A percentile compares a stretch with the other conserved stretches of the same genome.
phyloP scores from a whole-genome alignment of 2,797 vertebrate genomes.

The Passerculus sandwichensis region DNA sequence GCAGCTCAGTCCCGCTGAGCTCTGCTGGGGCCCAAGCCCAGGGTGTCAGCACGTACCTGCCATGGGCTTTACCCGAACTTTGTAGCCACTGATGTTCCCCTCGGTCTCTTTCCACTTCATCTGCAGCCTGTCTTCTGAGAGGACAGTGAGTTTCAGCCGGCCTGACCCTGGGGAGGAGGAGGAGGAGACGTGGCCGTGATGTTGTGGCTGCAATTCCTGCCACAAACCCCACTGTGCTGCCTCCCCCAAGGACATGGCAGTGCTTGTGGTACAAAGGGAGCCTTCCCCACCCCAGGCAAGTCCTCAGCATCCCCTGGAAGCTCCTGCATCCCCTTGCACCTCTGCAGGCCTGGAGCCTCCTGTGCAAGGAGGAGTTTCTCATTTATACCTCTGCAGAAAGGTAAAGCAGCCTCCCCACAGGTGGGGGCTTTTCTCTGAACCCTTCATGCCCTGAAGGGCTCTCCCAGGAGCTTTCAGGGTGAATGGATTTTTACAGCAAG shows the following conservation, averaged over 20 bases:
- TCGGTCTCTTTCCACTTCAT: constrained; percentile 93
- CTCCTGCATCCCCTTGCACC: not conserved
- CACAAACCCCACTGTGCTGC: accelerated
- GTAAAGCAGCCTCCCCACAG: not conserved
- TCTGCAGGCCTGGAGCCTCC: not conserved
- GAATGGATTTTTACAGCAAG: not conserved
- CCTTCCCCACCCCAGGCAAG: not conserved
- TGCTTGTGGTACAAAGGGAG: not conserved
- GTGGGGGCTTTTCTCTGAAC: not conserved
- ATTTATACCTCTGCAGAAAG: not conserved
- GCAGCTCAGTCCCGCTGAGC: not conserved
- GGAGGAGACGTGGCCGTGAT: accelerated
- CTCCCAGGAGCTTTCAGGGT: not conserved
- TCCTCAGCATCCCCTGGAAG: not conserved
- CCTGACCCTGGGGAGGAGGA: constrained; percentile 51
- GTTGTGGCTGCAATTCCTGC: not conserved
- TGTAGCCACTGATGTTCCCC: constrained; percentile 86
- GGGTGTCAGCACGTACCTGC: constrained; percentile 77
- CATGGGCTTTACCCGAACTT: constrained; percentile 88
- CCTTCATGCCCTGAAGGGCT: not conserved
- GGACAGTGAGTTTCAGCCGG: constrained; percentile 84
- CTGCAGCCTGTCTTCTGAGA: constrained; percentile 91
- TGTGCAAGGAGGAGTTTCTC: not conserved
- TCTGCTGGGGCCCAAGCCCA: accelerated
- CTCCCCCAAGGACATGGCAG: accelerated